Conservation (phyloP, 2,888 invertebrate genomes). For the Mythimna impura region DNA sequence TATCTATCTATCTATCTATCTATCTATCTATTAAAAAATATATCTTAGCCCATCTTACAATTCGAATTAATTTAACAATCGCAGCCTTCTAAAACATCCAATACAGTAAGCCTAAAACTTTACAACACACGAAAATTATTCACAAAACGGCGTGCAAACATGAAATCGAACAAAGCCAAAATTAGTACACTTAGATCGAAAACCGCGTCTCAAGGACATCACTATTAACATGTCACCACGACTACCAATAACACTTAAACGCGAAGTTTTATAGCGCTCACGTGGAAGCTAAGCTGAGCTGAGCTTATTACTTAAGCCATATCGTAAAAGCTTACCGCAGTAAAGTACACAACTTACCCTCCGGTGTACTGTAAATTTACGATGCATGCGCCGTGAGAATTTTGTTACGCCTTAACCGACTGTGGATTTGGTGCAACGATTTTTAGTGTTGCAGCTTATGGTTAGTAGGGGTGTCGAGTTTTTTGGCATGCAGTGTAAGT, state of each 20-base stretch:
- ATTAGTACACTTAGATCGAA: slow-evolving; percentile 54
- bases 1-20: too few relatives aligned
- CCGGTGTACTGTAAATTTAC: slow-evolving; percentile 86
- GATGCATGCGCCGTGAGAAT: slow-evolving; percentile 86
- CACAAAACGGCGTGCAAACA: slow-evolving; percentile 33
- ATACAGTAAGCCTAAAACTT: slow-evolving; percentile 27
- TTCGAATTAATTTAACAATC: background rate
- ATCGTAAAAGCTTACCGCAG: slow-evolving; percentile 84
- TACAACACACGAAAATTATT: slow-evolving; percentile 34
- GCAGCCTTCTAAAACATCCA: slow-evolving; percentile 10
- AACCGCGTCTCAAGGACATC: slow-evolving; percentile 54
- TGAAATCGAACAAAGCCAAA: slow-evolving; percentile 42
- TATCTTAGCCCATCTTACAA: background rate
- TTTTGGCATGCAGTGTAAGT: slow-evolving; percentile 28
- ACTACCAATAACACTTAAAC: slow-evolving; percentile 63
- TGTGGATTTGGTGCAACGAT: slow-evolving; percentile 80
- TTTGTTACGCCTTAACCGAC: slow-evolving; percentile 80
- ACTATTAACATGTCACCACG: slow-evolving; percentile 61
- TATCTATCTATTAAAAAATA: background rate
- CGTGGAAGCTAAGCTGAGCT: slow-evolving; percentile 61
- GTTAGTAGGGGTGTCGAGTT: slow-evolving; percentile 53
- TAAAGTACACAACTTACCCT: slow-evolving; percentile 88
- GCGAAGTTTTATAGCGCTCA: slow-evolving; percentile 66
- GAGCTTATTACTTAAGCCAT: slow-evolving; percentile 70
- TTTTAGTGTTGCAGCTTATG: slow-evolving; percentile 72